Conservation (phyloP, 2,888 invertebrate species). For the Limnephilus rhombicus region DNA sequence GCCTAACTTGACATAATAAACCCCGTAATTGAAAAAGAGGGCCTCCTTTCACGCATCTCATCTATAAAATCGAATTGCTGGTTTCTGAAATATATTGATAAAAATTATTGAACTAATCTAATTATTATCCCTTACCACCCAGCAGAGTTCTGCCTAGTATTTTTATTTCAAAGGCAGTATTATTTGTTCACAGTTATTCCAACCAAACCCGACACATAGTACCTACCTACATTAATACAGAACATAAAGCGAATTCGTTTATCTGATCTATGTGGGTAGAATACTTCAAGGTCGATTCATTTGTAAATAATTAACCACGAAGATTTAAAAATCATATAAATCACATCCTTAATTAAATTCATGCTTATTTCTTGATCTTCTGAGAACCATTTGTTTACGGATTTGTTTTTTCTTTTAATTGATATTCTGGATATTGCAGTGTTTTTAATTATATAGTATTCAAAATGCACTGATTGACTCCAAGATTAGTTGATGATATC, state of each 20-base stretch:
- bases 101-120: no score
- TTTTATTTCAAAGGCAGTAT: neutral
- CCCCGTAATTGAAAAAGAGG: no score
- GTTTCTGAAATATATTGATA: no score
- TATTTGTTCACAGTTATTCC: conserved; percentile 10
- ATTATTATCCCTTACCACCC: neutral
- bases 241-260: neutral
- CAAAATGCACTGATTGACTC: neutral
- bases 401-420: neutral
- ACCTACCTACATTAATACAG: neutral
- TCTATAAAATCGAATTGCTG: no score
- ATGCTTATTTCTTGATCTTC: neutral
- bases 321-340: neutral
- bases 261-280: neutral
- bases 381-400: neutral
- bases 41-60: no score
- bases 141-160: neutral
- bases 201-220: neutral
- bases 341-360: neutral
- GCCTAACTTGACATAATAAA: no score
- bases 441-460: neutral
- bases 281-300: neutral
- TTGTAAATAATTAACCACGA: neutral
- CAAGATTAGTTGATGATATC: no score
- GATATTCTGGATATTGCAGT: neutral